A percentile compares a stretch with the other conserved stretches of the same genome.
Evolutionary conservation across 1,140 invertebrate genomes (phyloP).

Genomic region (Thaumatotibia leucotreta): DNA sequence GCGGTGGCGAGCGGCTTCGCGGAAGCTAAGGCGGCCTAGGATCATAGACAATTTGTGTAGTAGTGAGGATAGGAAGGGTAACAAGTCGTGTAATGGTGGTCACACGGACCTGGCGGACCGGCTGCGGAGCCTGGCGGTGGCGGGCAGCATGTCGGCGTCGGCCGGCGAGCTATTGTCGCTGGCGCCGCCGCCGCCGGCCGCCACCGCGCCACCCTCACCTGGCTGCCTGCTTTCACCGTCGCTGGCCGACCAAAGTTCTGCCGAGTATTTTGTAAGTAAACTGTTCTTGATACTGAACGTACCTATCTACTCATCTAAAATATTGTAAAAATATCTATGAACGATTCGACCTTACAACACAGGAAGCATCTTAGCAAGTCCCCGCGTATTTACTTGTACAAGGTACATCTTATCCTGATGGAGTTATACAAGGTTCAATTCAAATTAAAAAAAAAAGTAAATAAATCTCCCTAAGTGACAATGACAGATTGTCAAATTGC

Average conservation of each 20-base stretch:
- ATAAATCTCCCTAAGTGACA: too few species aligned
- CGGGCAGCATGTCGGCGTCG: conserved; percentile 72
- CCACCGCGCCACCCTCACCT: conserved; percentile 64
- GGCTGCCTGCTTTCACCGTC: conserved; percentile 61
- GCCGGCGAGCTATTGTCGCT: conserved; percentile 68
- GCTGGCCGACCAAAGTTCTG: conserved; percentile 58
- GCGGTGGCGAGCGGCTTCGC: conserved; percentile 60
- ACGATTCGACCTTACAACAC: too few species aligned
- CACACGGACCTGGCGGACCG: conserved; percentile 64
- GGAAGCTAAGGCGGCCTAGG: conserved; percentile 48
- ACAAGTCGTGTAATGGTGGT: conserved; percentile 46
- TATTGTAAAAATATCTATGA: too few species aligned
- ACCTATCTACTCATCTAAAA: too few species aligned
- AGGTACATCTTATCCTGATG: too few species aligned
- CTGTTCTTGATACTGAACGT: background rate
- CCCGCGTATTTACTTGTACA: too few species aligned
- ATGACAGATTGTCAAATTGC: too few species aligned
- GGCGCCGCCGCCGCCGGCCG: conserved; percentile 72
- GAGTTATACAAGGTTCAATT: too few species aligned
- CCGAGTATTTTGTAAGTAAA: conserved; percentile 67
- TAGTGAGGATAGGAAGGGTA: conserved; percentile 45
- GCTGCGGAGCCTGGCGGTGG: conserved; percentile 74
- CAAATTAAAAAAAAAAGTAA: too few species aligned
- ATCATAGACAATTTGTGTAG: conserved; percentile 68
- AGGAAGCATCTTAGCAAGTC: too few species aligned